Evolutionary conservation across 2,888 invertebrate genomes (phyloP).

Genomic region (Elaeidobius kamerunicus): DNA sequence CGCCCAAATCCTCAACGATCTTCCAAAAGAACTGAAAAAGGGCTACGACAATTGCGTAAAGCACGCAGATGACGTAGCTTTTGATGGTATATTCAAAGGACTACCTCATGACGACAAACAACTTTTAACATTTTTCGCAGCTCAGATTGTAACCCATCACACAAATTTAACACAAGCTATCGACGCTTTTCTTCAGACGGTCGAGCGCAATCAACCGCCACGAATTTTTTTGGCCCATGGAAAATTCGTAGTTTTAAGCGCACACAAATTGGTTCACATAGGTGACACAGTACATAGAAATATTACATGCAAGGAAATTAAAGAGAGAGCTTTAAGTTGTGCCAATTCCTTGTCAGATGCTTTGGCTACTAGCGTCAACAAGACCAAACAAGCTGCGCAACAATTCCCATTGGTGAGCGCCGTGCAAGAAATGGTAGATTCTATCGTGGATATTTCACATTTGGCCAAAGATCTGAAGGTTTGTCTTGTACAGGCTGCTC

Average conservation of each 20-base stretch:
- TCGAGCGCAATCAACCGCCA: conserved; percentile 91
- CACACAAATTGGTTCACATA: conserved; percentile 90
- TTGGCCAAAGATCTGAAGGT: conserved; percentile 78
- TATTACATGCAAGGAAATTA: conserved; percentile 69
- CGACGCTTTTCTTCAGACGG: conserved; percentile 86
- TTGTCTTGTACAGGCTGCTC: conserved; percentile 68
- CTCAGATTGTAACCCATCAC: conserved; percentile 82
- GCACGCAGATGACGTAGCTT: conserved; percentile 64
- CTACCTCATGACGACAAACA: conserved; percentile 78
- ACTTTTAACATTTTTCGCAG: conserved; percentile 82
- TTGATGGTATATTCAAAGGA: conserved; percentile 53
- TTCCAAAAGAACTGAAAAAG: conserved; percentile 70
- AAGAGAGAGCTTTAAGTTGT: conserved; percentile 68
- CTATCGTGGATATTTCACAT: conserved; percentile 81
- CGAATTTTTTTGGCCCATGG: conserved; percentile 90
- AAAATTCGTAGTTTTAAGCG: conserved; percentile 91
- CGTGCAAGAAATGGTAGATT: conserved; percentile 91
- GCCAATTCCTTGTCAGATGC: conserved; percentile 80
- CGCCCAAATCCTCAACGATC: conserved; percentile 67
- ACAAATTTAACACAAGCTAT: conserved; percentile 84
- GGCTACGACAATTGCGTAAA: conserved; percentile 73
- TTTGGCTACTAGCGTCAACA: conserved; percentile 76
- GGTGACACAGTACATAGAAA: conserved; percentile 92
- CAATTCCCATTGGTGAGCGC: conserved; percentile 89
- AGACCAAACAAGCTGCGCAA: conserved; percentile 87